Evolutionary conservation across 2,113 vertebrate species (phyloP).

Genomic region (Neopipo cinnamomea): DNA sequence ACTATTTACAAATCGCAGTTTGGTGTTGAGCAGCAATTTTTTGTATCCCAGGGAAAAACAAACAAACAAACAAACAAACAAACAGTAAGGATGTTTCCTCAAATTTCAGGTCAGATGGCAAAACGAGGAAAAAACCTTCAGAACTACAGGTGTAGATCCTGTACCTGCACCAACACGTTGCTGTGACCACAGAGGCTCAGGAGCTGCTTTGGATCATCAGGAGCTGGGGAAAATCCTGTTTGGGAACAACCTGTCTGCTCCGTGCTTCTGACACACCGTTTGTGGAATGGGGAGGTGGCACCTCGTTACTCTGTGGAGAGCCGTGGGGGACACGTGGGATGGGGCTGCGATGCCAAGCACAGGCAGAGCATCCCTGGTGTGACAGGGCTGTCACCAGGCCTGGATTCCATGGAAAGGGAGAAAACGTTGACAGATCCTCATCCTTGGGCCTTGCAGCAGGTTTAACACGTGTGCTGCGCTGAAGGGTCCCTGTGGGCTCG

Average conservation of each 20-base stretch:
- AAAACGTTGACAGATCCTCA: rapidly evolving
- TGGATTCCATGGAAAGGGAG: rapidly evolving
- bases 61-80: not conserved
- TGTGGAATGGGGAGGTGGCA: not conserved
- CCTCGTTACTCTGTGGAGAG: rapidly evolving
- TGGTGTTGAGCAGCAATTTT: not conserved
- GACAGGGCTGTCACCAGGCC: rapidly evolving
- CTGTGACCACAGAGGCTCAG: rapidly evolving
- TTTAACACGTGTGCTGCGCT: rapidly evolving
- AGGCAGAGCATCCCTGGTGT: rapidly evolving
- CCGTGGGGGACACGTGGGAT: rapidly evolving
- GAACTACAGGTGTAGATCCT: not conserved
- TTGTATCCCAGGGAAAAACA: not conserved
- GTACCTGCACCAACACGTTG: rapidly evolving
- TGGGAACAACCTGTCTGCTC: not conserved
- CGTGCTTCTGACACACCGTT: rapidly evolving
- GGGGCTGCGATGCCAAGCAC: not conserved
- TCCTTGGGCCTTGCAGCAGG: rapidly evolving
- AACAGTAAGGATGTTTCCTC: not conserved
- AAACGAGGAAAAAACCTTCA: not conserved
- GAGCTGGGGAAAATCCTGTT: rapidly evolving
- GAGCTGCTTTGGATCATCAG: not conserved
- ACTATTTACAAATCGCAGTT: not conserved
- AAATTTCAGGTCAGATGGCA: not conserved
- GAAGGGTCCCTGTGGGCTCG: rapidly evolving